Base-by-base conservation (phyloP, 2,797 vertebrate species). In the Mergus octosetaceus region DNA sequence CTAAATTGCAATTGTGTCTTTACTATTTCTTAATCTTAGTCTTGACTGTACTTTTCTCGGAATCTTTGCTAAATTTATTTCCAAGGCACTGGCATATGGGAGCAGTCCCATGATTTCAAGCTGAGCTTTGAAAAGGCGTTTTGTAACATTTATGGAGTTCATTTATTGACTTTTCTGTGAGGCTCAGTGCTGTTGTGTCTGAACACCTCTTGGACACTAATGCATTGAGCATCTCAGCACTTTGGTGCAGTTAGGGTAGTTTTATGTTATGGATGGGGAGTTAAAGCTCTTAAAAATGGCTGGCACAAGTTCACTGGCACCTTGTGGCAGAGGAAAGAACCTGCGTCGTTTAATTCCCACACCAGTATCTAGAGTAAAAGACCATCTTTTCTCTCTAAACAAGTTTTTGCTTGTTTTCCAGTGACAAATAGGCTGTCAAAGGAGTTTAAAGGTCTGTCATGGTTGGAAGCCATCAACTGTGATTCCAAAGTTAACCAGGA, bases 391-490 rank as follows among this genome's bases (percentile, higher is more conserved):
- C 81, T 87, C 57, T 66, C 77, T 72, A 57, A 89, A 83, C 49
- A 80, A 85, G 49, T 81, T 89, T 93, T 34, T 39, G 62, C 70
- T 89, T 81, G 72, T 90, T 94, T 94, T 85, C 43, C 57, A 77
- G 54, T 90, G 91, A 96, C 83, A 95, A 90, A 96, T 80, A 91
- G 73, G 66, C 51, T 80, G 92, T 89, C 95, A 80, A 70, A 77
- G 45, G 51, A 83, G 66, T 94, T 91, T 92, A 94, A 89, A 94
- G 72, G 75, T 87, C 89, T 93, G 66, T 77, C 91, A 45, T 91
- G 80, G 90, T 62, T 91, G 87, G 77, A 88, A 91, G 64, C 54
- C 45, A 79, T 87, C 86, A 68, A 28, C 80, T 66, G 21, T 76
- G 78, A 53, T 92, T 94, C 70, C 45, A 53, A 25, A 82, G 73